phyloP scores from a whole-genome alignment of 1,140 invertebrate species.

The Heliconius eleuchia region DNA sequence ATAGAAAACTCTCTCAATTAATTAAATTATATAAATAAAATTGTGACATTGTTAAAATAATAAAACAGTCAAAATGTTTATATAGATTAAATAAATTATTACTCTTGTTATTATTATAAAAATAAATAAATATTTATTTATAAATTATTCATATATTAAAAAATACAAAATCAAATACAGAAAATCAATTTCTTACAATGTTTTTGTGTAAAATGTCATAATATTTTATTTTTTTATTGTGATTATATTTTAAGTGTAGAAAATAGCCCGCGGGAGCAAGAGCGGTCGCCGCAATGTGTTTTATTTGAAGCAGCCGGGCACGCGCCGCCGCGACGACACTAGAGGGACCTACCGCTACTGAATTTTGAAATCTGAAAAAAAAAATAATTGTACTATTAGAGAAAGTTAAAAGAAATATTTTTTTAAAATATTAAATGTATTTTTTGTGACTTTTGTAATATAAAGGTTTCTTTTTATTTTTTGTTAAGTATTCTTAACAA shows the following conservation, averaged over 20 bases:
- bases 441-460: no score
- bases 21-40: background rate
- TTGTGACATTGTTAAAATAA: background rate
- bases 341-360: background rate
- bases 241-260: conserved; percentile 9
- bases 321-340: conserved; percentile 10
- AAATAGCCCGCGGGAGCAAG: background rate
- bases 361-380: background rate
- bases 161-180: no score
- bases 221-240: background rate
- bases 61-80: background rate
- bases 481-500: no score
- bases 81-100: background rate
- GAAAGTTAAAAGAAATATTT: no score
- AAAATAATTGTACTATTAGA: background rate
- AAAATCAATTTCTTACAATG: background rate
- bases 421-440: no score
- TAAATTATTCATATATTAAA: no score
- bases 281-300: conserved; percentile 19
- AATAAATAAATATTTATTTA: no score
- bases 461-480: no score
- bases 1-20: background rate
- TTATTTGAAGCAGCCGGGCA: conserved; percentile 18
- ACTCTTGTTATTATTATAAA: background rate
- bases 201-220: background rate